Percentiles rank a stretch among this genome's conserved stretches.
Evolutionary conservation across 2,888 invertebrate genomes (phyloP).

Genomic region (Ligdia adustata): DNA sequence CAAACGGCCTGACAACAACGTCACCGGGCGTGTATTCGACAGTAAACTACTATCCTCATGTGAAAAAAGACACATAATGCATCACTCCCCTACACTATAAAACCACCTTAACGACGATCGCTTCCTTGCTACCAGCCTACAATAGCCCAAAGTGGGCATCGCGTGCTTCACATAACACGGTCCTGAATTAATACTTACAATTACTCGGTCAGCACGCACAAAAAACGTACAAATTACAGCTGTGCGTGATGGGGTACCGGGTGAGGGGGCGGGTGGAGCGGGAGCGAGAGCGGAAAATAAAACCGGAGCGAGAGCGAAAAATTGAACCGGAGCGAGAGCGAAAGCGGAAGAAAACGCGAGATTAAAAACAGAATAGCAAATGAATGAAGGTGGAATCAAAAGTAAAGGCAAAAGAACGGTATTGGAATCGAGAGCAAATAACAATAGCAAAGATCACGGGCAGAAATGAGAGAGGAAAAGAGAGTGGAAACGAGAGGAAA

Average conservation of each 20-base stretch:
- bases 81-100: slow-evolving; percentile 9
- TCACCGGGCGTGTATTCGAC: too few species aligned
- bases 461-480: too few species aligned
- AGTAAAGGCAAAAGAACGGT: too few species aligned
- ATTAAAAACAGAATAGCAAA: too few species aligned
- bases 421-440: too few species aligned
- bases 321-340: neutral
- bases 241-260: slow-evolving; percentile 64
- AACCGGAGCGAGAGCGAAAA: neutral
- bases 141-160: slow-evolving; percentile 49
- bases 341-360: neutral
- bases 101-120: slow-evolving; percentile 6
- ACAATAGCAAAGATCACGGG: too few species aligned
- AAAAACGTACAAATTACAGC: slow-evolving; percentile 72
- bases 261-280: slow-evolving; percentile 25
- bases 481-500: too few species aligned
- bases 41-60: too few species aligned
- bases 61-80: slow-evolving; percentile 1
- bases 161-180: slow-evolving; percentile 64
- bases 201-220: slow-evolving; percentile 72
- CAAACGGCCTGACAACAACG: too few species aligned
- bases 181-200: slow-evolving; percentile 78
- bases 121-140: neutral
- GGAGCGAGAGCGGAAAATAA: slow-evolving; percentile 24
- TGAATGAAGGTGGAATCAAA: too few species aligned